phyloP scores from a whole-genome alignment of 2,797 vertebrate genomes.

The Australoheros facetus region DNA sequence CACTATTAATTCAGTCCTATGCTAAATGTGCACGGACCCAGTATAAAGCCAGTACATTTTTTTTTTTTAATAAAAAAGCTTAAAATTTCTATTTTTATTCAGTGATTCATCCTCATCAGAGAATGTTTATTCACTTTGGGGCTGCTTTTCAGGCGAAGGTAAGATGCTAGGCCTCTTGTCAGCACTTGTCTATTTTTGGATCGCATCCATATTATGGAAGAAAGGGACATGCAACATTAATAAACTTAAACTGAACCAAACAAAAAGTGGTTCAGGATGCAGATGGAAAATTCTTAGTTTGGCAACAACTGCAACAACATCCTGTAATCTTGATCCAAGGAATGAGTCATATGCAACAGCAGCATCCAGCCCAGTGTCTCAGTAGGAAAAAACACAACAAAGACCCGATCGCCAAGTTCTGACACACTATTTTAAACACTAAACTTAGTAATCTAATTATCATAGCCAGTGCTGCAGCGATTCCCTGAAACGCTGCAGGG shows the following conservation, averaged over 20 bases:
- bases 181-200: conserved; percentile 50
- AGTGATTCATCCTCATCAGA: conserved; percentile 20
- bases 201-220: conserved; percentile 64
- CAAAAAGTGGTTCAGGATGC: conserved; percentile 38
- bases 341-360: conserved; percentile 63
- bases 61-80: not conserved
- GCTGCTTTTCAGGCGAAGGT: conserved; percentile 32
- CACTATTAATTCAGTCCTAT: not conserved
- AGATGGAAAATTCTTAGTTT: conserved; percentile 53
- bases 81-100: conserved; percentile 24
- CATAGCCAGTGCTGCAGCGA: conserved; percentile 18
- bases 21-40: not conserved
- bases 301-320: conserved; percentile 59
- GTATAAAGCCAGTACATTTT: conserved; percentile 8
- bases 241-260: conserved; percentile 59
- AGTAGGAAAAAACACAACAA: conserved; percentile 43
- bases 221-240: conserved; percentile 63
- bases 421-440: conserved; percentile 47
- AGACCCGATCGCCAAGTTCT: conserved; percentile 26
- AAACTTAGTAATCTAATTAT: conserved; percentile 56
- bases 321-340: conserved; percentile 61
- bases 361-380: conserved; percentile 52
- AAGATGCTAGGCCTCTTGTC: conserved; percentile 36
- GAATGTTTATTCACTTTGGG: conserved; percentile 35
- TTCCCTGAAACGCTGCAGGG: conserved; percentile 38